Conservation (phyloP, 2,888 invertebrate species). For the Atethmia centrago region DNA sequence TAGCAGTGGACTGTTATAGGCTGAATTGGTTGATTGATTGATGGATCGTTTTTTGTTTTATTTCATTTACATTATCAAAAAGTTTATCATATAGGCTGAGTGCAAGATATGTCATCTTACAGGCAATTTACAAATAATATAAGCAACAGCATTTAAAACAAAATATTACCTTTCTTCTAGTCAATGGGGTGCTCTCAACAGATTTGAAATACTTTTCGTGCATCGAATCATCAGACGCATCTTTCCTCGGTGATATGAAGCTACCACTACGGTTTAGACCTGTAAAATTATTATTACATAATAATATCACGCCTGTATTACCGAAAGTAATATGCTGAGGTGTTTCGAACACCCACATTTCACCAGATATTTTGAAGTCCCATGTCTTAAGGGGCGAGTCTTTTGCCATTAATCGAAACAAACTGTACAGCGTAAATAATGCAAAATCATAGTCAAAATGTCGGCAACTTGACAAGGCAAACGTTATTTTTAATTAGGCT, state of each 20-base stretch:
- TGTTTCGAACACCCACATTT: neutral
- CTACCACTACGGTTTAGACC: conserved; percentile 90
- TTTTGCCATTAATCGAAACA: neutral
- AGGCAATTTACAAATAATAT: neutral
- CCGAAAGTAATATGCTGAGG: neutral
- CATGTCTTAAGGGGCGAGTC: neutral
- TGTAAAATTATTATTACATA: conserved; percentile 58
- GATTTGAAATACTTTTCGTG: conserved; percentile 95
- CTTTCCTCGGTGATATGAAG: conserved; percentile 90
- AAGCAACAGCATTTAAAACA: conserved; percentile 10
- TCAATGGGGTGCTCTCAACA: conserved; percentile 92
- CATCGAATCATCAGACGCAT: conserved; percentile 95
- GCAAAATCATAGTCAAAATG: neutral
- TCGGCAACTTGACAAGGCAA: neutral
- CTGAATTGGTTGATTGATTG: no score
- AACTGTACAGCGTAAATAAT: neutral
- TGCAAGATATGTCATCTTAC: neutral
- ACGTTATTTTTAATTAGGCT: conserved; percentile 5
- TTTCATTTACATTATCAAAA: neutral
- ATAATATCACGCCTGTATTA: neutral
- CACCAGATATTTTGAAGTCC: neutral
- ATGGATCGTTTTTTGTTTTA: neutral
- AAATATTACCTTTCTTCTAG: conserved; percentile 88
- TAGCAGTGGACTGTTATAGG: no score
- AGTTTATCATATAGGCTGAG: neutral